Conservation (phyloP, 2,888 invertebrate species). For the Brassicogethes aeneus region DNA sequence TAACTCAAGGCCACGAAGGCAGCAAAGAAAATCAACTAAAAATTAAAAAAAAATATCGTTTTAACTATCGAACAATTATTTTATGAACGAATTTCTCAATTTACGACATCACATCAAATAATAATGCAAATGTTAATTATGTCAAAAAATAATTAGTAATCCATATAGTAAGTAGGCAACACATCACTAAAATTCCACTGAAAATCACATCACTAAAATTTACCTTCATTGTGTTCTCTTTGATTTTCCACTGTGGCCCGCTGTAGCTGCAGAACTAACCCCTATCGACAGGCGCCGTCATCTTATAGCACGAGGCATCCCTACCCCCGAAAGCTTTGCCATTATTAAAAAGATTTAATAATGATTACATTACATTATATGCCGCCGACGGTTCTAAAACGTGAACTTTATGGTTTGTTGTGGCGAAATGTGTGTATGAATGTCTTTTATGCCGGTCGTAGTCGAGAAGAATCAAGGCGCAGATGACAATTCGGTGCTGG, state of each 20-base stretch:
- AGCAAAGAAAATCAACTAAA: constrained; percentile 11
- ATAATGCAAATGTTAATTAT: too few relatives aligned
- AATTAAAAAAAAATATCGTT: too few relatives aligned
- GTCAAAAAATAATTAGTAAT: too few relatives aligned
- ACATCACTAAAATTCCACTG: too few relatives aligned
- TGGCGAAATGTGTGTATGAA: background rate
- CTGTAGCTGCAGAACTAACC: background rate
- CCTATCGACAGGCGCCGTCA: background rate
- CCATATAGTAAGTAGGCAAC: too few relatives aligned
- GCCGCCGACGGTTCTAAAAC: background rate
- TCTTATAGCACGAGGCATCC: background rate
- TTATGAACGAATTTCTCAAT: background rate
- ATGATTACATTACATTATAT: constrained; percentile 3
- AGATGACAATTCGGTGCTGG: background rate
- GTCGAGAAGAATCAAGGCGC: background rate
- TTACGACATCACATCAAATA: too few relatives aligned
- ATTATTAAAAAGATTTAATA: constrained; percentile 7
- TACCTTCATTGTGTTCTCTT: too few relatives aligned
- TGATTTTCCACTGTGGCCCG: too few relatives aligned
- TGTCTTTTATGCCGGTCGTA: too few relatives aligned
- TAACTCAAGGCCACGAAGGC: constrained; percentile 6
- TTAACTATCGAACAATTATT: constrained; percentile 1
- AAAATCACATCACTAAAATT: too few relatives aligned
- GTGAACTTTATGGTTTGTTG: background rate
- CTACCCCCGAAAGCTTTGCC: background rate